Conservation (phyloP, 2,797 vertebrate genomes). For the Hapalemur alaotrensis region DNA sequence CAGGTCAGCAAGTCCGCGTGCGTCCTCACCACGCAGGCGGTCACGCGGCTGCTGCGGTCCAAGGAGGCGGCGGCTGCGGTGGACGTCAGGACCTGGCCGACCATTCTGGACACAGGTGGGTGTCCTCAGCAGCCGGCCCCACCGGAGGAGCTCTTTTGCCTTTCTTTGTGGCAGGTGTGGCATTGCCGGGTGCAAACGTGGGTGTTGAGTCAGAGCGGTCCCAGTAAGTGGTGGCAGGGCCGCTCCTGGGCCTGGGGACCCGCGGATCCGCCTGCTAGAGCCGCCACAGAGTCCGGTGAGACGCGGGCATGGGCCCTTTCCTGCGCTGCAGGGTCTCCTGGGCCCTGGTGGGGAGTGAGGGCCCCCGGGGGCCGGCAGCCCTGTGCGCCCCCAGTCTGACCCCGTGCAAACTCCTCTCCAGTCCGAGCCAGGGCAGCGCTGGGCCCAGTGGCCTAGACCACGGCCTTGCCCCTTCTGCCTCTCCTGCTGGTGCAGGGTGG, state of each 20-base stretch:
- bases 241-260: not conserved
- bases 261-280: not conserved
- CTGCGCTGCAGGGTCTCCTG: not conserved
- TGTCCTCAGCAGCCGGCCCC: not conserved
- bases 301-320: not conserved
- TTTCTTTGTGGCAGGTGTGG: not conserved
- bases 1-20: slow-evolving; percentile 97
- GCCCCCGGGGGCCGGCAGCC: not conserved
- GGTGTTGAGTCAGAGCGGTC: not conserved
- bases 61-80: slow-evolving; percentile 96
- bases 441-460: not conserved
- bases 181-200: not conserved
- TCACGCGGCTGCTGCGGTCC: slow-evolving; percentile 96
- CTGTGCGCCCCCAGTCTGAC: no score
- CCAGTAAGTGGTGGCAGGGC: not conserved
- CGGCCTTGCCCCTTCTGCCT: not conserved
- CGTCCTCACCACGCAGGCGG: slow-evolving; percentile 96
- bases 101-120: slow-evolving; percentile 94
- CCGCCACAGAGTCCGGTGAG: not conserved
- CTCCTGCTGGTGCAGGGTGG: not conserved
- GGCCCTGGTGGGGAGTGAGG: not conserved
- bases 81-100: slow-evolving; percentile 95
- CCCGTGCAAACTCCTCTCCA: not conserved
- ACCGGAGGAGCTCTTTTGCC: not conserved
- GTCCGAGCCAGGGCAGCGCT: not conserved